These are phyloP conservation scores for Maconellicoccus hirsutus DNA, from an alignment of 1,140 invertebrate genomes.

Conservation along the genomic window DNA sequence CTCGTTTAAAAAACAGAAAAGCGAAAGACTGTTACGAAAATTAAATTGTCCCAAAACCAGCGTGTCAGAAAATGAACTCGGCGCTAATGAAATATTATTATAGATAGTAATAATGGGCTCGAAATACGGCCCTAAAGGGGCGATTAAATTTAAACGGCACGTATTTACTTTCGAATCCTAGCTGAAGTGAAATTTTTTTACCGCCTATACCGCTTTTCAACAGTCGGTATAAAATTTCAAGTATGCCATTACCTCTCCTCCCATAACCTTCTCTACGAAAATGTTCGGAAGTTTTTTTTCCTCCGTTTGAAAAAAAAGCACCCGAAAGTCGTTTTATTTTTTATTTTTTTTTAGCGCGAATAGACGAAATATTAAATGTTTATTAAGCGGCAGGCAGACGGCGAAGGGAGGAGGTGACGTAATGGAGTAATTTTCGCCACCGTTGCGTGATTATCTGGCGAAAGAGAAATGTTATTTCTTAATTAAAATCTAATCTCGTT, in stretches of 20 bases:
- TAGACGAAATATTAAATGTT: no score
- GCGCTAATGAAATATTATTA: constrained; percentile 4
- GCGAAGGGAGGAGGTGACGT: not conserved
- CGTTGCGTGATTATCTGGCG: not conserved
- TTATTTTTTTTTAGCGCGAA: no score
- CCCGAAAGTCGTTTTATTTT: no score
- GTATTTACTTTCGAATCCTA: constrained; percentile 1
- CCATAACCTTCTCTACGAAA: not conserved
- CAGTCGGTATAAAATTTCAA: not conserved
- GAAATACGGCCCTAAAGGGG: not conserved
- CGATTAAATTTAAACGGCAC: constrained; percentile 8
- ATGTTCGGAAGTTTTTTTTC: not conserved
- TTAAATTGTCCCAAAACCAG: not conserved
- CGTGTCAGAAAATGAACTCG: not conserved
- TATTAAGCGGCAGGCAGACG: no score
- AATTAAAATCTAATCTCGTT: not conserved
- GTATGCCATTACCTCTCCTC: not conserved
- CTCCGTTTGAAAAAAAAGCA: not conserved
- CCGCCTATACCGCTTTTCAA: not conserved
- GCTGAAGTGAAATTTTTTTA: not conserved
- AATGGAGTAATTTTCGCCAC: not conserved
- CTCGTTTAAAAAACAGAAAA: not conserved
- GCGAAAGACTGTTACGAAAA: not conserved
- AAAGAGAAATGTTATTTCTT: not conserved
- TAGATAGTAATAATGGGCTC: not conserved